Evolutionary conservation across 2,888 invertebrate genomes (phyloP), one percentile per base, ranked within the genome.

Genomic region (Geotrupes spiniger): DNA sequence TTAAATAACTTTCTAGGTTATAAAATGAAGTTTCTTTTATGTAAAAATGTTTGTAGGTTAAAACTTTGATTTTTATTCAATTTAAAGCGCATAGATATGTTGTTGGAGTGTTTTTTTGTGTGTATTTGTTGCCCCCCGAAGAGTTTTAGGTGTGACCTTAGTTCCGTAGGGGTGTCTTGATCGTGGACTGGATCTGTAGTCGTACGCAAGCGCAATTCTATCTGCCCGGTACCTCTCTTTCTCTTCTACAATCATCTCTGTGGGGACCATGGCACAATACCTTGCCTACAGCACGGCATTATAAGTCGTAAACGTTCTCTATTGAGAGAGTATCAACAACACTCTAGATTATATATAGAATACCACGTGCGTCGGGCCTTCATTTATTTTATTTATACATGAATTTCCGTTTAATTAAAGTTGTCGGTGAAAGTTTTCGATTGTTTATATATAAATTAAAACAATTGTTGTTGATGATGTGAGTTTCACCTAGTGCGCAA

Each of bases 291-390:
- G 38, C 17, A 26, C 25, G 10, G 36, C 11, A 17, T 27, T 15
- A 8, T 36, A 36, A 26, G 33, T 43, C 36, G 36, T 43, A 15
- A 33, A 36, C 27, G 45, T 39, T 39, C 38, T 21, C 16, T 27
- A 26, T 45, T 10, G 16, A 17, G 39, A n/a, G n/a, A n/a, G n/a
- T n/a, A n/a, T n/a, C 40, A 40, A 45, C 43, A 42, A 31, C 46
- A 43, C 36, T 38, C 41, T 33, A 39, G 45, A 47, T 51, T 57
- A 58, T 52, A 56, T 56, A 49, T 59, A 57, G 56, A 53, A 21
- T 49, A 55, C 52, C 56, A 57, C 57, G 56, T 59, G 59, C 54
- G 46, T 46, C 36, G 46, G 36, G 41, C 41, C 42, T 45, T 42
- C 44, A 48, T 43, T 40, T 46, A 51, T 48, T 51, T 51, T 53